These are phyloP conservation scores for Ianthella basta DNA, from an alignment of 37 sponge, comb jelly and placozoan genomes.

Conservation along the genomic window DNA sequence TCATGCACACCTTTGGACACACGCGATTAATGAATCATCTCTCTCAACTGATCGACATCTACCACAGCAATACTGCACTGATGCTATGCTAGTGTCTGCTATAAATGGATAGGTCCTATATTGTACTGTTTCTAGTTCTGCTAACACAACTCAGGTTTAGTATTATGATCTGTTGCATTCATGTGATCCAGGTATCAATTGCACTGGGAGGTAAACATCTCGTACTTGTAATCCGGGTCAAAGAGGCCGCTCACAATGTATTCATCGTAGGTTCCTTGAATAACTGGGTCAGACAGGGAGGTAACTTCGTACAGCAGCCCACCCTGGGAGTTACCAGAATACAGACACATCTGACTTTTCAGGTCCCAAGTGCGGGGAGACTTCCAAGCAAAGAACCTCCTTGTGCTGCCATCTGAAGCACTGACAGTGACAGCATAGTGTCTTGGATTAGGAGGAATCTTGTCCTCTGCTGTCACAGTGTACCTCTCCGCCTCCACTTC, in stretches of 20 bases:
- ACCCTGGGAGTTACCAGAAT: constrained; percentile 70
- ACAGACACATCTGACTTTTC: constrained; percentile 45
- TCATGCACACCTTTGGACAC: too few species aligned
- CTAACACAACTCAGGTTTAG: too few species aligned
- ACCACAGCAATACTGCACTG: too few species aligned
- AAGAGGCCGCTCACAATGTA: constrained; percentile 45
- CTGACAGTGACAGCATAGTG: constrained; percentile 57
- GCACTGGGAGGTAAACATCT: too few species aligned
- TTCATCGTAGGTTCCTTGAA: constrained; percentile 59
- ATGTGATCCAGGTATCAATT: too few species aligned
- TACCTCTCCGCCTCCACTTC: constrained; percentile 36
- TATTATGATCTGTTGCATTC: too few species aligned
- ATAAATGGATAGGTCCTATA: too few species aligned
- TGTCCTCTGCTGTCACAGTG: constrained; percentile 20
- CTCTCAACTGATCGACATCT: too few species aligned
- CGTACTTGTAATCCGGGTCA: constrained; percentile 30
- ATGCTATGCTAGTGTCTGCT: too few species aligned
- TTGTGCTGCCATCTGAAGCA: background rate
- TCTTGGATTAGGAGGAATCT: background rate
- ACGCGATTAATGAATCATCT: too few species aligned
- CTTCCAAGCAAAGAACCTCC: constrained; percentile 51
- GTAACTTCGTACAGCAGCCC: constrained; percentile 21
- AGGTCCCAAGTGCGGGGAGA: constrained; percentile 61
- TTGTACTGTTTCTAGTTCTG: too few species aligned
- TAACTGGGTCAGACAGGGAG: constrained; percentile 47